Percentiles rank a stretch among this genome's conserved stretches.
These are phyloP conservation scores for Thymelicus lineola DNA, from an alignment of 2,888 invertebrate genomes.

Conservation along the genomic window DNA sequence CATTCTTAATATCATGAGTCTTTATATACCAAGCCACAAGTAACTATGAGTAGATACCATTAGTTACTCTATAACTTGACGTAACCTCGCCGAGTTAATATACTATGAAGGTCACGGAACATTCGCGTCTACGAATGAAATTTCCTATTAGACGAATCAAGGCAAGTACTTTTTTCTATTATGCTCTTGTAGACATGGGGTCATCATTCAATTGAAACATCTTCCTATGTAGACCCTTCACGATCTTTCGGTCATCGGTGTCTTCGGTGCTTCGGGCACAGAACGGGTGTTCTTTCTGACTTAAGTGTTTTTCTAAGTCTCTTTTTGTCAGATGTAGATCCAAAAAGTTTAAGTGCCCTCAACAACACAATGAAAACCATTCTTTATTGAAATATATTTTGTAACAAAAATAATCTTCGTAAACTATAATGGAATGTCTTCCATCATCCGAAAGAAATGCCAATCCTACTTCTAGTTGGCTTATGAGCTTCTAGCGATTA, in stretches of 20 bases:
- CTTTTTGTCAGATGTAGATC: too few relatives aligned
- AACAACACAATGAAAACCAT: too few relatives aligned
- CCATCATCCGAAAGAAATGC: not conserved
- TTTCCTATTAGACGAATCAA: constrained; percentile 10
- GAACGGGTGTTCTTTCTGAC: too few relatives aligned
- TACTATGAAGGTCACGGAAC: constrained; percentile 30
- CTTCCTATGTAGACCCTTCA: not conserved
- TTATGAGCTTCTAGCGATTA: not conserved
- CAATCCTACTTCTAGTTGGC: not conserved
- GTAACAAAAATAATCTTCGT: too few relatives aligned
- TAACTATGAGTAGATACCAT: not conserved
- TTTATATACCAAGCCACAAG: not conserved
- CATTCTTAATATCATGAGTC: not conserved
- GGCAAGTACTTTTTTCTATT: constrained; percentile 1
- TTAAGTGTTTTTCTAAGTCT: too few relatives aligned
- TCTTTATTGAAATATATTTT: too few relatives aligned
- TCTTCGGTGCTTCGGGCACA: too few relatives aligned
- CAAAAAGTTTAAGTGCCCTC: too few relatives aligned
- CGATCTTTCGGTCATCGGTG: not conserved
- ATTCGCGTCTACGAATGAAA: constrained; percentile 20
- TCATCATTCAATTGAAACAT: not conserved
- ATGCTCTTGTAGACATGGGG: not conserved
- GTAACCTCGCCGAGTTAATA: constrained; percentile 19
- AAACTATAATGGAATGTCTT: too few relatives aligned
- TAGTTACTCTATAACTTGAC: constrained; percentile 6